phyloP scores from a whole-genome alignment of 2,888 invertebrate genomes.

The Germaria angustata region DNA sequence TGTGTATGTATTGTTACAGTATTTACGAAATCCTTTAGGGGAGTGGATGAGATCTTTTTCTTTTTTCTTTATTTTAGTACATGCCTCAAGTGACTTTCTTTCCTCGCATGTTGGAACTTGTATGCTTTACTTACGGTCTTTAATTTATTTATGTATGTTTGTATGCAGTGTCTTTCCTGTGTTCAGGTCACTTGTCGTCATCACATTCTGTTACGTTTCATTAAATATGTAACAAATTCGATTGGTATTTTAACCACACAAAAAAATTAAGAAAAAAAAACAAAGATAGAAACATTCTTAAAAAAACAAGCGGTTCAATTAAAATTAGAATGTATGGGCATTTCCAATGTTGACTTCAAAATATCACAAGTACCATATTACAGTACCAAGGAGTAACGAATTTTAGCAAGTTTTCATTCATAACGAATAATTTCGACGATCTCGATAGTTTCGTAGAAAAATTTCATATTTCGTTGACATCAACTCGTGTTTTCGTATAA shows the following conservation, averaged over 20 bases:
- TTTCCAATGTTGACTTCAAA: not conserved
- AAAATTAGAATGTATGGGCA: not conserved
- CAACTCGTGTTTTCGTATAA: too few species aligned
- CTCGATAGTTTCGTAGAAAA: too few species aligned
- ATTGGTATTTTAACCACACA: slow-evolving; percentile 54
- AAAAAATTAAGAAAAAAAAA: not conserved
- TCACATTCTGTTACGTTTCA: slow-evolving; percentile 63
- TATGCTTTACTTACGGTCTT: not conserved
- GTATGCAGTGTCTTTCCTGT: slow-evolving; percentile 40
- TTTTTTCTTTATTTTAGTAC: slow-evolving; percentile 5
- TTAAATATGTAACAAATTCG: slow-evolving; percentile 63
- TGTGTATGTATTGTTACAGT: slow-evolving; percentile 7
- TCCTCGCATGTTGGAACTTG: slow-evolving; percentile 4
- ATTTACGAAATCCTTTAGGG: not conserved
- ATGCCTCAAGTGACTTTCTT: slow-evolving; percentile 53
- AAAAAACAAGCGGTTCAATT: not conserved
- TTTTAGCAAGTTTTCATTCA: too few species aligned
- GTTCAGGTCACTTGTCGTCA: slow-evolving; percentile 66
- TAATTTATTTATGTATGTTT: slow-evolving; percentile 27
- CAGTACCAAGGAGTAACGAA: too few species aligned
- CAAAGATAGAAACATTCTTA: not conserved
- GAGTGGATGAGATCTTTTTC: slow-evolving; percentile 29
- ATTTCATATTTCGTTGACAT: too few species aligned
- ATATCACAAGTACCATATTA: too few species aligned
- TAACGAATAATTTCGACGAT: too few species aligned